Percentiles rank a stretch among this genome's conserved stretches.
Evolutionary conservation across 2,113 vertebrate species (phyloP).

Genomic region (Mesocricetus auratus): DNA sequence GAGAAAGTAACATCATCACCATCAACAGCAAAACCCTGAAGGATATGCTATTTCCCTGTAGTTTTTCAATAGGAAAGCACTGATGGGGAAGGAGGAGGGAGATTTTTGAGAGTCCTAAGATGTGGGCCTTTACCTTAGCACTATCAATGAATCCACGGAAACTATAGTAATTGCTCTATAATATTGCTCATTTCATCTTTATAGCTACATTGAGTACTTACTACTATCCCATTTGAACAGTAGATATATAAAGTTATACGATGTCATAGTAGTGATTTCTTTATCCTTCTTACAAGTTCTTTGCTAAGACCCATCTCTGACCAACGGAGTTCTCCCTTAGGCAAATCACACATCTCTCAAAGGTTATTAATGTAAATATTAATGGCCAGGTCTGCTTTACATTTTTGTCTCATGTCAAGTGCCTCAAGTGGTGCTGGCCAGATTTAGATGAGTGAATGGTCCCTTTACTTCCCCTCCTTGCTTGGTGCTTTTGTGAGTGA

Average conservation of each 20-base stretch:
- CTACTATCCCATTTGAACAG: neutral
- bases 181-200: neutral
- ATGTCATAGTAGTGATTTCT: neutral
- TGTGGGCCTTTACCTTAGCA: neutral
- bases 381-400: constrained; percentile 7
- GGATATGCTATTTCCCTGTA: neutral
- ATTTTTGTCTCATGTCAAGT: neutral
- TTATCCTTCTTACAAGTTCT: neutral
- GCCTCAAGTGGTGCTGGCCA: neutral
- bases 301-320: neutral
- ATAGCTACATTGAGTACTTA: neutral
- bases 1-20: neutral
- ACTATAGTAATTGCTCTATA: neutral
- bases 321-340: neutral
- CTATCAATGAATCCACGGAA: neutral
- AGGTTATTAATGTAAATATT: neutral
- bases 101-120: neutral
- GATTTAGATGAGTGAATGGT: neutral
- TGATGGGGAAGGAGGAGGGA: neutral
- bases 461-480: neutral
- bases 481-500: constrained; percentile 5
- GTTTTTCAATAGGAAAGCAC: constrained; percentile 25
- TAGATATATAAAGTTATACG: neutral
- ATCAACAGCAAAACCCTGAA: neutral
- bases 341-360: neutral